Evolutionary conservation across 2,113 vertebrate genomes (phyloP), one percentile per base, ranked within the genome.

Genomic region (Oreochromis niloticus): DNA sequence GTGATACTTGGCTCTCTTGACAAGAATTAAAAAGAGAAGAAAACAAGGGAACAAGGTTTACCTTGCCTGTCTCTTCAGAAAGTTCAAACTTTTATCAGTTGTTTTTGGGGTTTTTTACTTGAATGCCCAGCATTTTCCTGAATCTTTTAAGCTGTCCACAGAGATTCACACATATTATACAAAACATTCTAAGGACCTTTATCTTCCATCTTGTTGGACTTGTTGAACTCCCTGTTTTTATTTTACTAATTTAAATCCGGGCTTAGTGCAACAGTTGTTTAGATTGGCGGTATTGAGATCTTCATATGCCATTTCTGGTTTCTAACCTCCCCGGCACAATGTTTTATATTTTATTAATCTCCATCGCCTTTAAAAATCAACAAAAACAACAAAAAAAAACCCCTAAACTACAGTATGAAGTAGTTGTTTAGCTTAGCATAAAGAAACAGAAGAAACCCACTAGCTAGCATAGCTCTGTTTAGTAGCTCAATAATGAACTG

Each of bases 341-440:
- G 32, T 39, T 39, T 39, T 10, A 39, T 39, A 10, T 39, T 39
- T 10, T 39, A 39, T 39, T 61, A 61, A 34, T 34, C 30, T 34
- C 30, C 30, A 34, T 63, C 0, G 0, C 9, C 30, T 63, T 34
- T 11, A 5, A 63, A 63, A 63, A 34, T 8, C 16, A 36, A 36
- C 10, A 39, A 39, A 1, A 30, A 30, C 30, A 30, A 30, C 30
- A 32, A 24, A 1, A 3, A 2, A 10, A 61, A 63, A 3, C 1
- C 4, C 7, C 39, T 66, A 39, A 39, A 66, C 61, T 39, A 61
- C 10, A 34, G 39, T 68, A 66, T 66, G 6, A 68, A 68, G 34
- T 19, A 66, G 61, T 13, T 7, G 4, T 66, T 3, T 1, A 66
- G 6, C 61, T n/a, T 10, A 66, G 34, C 61, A 66, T 36, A 4